Evolutionary conservation across 2,113 vertebrate species (phyloP), one percentile per base, ranked within the genome.

Genomic region (Malaclemys terrapin): DNA sequence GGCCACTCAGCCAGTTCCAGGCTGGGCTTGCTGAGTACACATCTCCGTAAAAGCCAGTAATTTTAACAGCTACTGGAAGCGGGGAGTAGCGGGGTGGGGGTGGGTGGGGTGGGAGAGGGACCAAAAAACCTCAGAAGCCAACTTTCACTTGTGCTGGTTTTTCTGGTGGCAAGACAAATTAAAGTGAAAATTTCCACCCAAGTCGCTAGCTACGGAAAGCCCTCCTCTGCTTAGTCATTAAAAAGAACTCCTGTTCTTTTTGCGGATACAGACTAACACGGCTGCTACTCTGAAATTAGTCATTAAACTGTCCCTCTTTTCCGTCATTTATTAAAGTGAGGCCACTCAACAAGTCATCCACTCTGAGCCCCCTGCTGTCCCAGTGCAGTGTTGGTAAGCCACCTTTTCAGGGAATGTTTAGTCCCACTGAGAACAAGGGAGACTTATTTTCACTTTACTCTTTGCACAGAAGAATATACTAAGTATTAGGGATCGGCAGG

Each of bases 291-390:
- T n/a, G n/a, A n/a, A n/a, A n/a, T 76, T 5, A 0, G 90, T 94
- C 92, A 97, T 97, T 96, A 96, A 97, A 96, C 83, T 91, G 96
- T 95, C 96, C 92, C 96, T 95, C 95, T 94, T 96, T 96, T 94
- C 91, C 85, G 69, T 95, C 89, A 57, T 94, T 93, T 89, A 92
- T 81, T 93, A 27, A 95, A 95, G 96, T 50, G 91, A 93, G 96
- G 93, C 95, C 95, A 95, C 96, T 96, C 96, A 92, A 86, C 54
- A 87, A 95, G 89, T 96, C 93, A 89, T 89, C 84, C 95, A 89
- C 24, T 65, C 92, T 10, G 91, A 87, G 92, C 54, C 10, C 79
- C 90, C 94, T 88, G 75, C 91, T 87, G 81, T 57, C 95, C 94
- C 92, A 91, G 24, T 54, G 2, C 57, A 9, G 89, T 88, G 35